Evolutionary conservation across 2,888 invertebrate genomes (phyloP).

Genomic region (Crocallis elinguaria): DNA sequence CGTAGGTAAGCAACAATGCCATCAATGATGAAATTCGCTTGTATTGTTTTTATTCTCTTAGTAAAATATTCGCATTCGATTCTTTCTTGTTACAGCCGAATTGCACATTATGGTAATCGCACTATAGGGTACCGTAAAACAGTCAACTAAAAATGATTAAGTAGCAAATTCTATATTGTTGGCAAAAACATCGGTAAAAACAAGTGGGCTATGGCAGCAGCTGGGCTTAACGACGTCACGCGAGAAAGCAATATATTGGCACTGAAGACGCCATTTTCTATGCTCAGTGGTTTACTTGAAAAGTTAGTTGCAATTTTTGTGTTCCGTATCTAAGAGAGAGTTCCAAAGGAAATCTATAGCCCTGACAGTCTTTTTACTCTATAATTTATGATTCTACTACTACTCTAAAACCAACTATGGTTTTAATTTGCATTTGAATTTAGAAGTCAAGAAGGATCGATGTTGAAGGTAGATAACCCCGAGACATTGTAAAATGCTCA

Average conservation of each 20-base stretch:
- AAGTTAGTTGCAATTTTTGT: slow-evolving; percentile 12
- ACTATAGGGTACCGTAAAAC: slow-evolving; percentile 46
- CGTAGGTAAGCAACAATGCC: too few species aligned
- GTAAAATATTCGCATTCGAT: too few species aligned
- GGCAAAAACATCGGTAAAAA: slow-evolving; percentile 70
- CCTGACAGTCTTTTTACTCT: too few species aligned
- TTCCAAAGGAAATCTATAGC: too few species aligned
- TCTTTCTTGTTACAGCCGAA: slow-evolving; percentile 41
- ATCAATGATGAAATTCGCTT: too few species aligned
- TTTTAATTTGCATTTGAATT: too few species aligned
- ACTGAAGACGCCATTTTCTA: slow-evolving; percentile 74
- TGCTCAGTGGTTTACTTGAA: slow-evolving; percentile 40
- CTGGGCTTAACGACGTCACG: slow-evolving; percentile 81
- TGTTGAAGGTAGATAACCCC: too few species aligned
- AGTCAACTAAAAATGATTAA: slow-evolving; percentile 61
- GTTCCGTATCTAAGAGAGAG: neutral
- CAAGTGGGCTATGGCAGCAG: slow-evolving; percentile 70
- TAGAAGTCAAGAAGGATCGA: too few species aligned
- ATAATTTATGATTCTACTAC: too few species aligned
- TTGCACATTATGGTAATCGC: slow-evolving; percentile 47
- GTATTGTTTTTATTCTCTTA: too few species aligned
- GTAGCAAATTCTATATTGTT: slow-evolving; percentile 67
- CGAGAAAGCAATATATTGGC: slow-evolving; percentile 81
- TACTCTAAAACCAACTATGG: too few species aligned
- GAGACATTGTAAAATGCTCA: too few species aligned